Percentiles rank a stretch among this genome's conserved stretches.
These are phyloP conservation scores for Noctua janthe DNA, from an alignment of 2,888 invertebrate species.

Conservation along the genomic window DNA sequence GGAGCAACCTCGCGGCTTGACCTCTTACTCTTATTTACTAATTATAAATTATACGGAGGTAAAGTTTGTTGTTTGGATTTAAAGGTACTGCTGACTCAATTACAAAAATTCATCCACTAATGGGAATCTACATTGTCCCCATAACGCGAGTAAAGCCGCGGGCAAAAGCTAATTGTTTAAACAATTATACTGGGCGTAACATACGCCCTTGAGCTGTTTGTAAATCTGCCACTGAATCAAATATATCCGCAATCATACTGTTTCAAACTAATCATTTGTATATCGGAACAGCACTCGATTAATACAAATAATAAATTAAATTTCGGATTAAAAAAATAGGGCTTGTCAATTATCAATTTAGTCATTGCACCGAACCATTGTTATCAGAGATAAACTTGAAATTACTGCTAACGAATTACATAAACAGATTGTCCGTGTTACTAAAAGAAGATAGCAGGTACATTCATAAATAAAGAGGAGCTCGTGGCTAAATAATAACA, in stretches of 20 bases:
- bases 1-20: too few relatives aligned
- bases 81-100: neutral
- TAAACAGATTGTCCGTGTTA: slow-evolving; percentile 18
- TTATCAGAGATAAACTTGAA: slow-evolving; percentile 55
- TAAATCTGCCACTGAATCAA: slow-evolving; percentile 3
- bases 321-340: neutral
- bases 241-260: neutral
- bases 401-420: slow-evolving; percentile 33
- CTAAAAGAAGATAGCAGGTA: slow-evolving; percentile 14
- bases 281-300: neutral
- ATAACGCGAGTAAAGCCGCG: neutral
- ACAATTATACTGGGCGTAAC: neutral
- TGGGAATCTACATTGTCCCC: neutral
- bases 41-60: too few relatives aligned
- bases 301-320: neutral
- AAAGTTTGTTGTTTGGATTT: too few relatives aligned
- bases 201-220: neutral
- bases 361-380: slow-evolving; percentile 37
- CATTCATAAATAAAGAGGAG: slow-evolving; percentile 5
- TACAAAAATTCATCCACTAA: too few relatives aligned
- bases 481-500: too few relatives aligned
- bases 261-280: neutral
- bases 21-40: too few relatives aligned
- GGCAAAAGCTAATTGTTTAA: neutral
- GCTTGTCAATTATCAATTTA: slow-evolving; percentile 46